phyloP scores from a whole-genome alignment of 2,888 invertebrate species.

The Selenia dentaria region DNA sequence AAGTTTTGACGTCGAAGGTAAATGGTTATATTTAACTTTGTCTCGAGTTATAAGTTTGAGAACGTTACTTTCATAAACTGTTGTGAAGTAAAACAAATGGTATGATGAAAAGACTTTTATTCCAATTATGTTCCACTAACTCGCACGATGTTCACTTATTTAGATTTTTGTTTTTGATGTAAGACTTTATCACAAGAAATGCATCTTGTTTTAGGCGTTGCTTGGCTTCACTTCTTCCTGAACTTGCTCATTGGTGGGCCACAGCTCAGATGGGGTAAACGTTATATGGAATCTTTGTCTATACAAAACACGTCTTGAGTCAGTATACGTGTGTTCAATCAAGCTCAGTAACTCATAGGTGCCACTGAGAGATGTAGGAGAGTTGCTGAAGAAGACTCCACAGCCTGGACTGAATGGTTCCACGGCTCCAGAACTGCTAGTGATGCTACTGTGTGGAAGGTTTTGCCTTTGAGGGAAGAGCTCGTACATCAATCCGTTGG shows the following conservation, averaged over 20 bases:
- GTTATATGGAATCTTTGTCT: constrained; percentile 48
- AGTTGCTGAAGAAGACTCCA: constrained; percentile 41
- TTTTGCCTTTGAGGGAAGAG: constrained; percentile 38
- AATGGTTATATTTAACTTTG: too few species aligned
- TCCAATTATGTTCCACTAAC: too few species aligned
- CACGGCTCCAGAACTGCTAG: background rate
- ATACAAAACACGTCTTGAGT: constrained; percentile 39
- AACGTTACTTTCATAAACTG: too few species aligned
- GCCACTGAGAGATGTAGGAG: constrained; percentile 41
- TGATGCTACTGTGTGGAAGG: constrained; percentile 14
- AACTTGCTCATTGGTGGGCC: background rate
- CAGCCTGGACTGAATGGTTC: constrained; percentile 44
- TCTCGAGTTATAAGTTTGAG: too few species aligned
- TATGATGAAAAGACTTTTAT: too few species aligned
- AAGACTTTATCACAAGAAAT: too few species aligned
- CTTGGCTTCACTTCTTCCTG: background rate
- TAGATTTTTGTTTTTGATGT: too few species aligned
- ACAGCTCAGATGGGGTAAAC: constrained; percentile 17
- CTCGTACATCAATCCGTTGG: constrained; percentile 45
- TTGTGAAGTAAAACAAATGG: too few species aligned
- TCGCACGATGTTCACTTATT: too few species aligned
- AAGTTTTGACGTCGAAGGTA: too few species aligned
- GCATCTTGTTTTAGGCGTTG: background rate
- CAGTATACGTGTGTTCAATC: constrained; percentile 33
- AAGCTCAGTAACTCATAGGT: constrained; percentile 53